phyloP scores from a whole-genome alignment of 2,888 invertebrate species.

The Macrosiphum euphorbiae region DNA sequence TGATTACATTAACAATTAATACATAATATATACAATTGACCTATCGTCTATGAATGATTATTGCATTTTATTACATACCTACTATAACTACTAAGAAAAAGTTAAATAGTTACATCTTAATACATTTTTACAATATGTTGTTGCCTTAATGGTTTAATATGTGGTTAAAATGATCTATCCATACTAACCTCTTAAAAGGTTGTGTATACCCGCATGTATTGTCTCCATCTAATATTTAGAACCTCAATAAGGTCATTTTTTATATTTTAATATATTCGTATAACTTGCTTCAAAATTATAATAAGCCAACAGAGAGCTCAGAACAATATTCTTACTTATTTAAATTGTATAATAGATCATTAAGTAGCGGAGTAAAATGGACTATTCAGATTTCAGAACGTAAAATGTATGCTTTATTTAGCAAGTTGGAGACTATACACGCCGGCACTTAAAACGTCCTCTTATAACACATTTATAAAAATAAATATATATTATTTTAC shows the following conservation, averaged over 20 bases:
- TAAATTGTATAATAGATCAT: neutral
- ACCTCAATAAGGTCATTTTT: neutral
- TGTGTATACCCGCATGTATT: neutral
- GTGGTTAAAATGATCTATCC: neutral
- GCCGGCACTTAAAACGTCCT: neutral
- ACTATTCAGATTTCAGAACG: neutral
- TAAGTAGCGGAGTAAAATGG: neutral
- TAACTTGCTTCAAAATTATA: neutral
- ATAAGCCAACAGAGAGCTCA: neutral
- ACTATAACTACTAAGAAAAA: neutral
- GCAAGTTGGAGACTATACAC: neutral
- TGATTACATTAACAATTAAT: neutral
- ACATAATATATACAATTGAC: neutral
- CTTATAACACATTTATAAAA: neutral
- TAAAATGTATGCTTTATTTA: neutral
- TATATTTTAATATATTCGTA: neutral
- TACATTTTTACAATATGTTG: neutral
- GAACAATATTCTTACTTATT: neutral
- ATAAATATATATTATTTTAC: neutral
- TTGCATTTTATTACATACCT: too few species aligned
- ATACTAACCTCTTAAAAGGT: neutral
- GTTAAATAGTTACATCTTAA: neutral
- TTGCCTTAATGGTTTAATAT: neutral
- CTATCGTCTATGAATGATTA: too few species aligned
- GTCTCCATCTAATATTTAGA: neutral